Percentiles rank a stretch among this genome's conserved stretches.
Evolutionary conservation across 2,888 invertebrate species (phyloP).

Genomic region (Cacoxenus indagator): DNA sequence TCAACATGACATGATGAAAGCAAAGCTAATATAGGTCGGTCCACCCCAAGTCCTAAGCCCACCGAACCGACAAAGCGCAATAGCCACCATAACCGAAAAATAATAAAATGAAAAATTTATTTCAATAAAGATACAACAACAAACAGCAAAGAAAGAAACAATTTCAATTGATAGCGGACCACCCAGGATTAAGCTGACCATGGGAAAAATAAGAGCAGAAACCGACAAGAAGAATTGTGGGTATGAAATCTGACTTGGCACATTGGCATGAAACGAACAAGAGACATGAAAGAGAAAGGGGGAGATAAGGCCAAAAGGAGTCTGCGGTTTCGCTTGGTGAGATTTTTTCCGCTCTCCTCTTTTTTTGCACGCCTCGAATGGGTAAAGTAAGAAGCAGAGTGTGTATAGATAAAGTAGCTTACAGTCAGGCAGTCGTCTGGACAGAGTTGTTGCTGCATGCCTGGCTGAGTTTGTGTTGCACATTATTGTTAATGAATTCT

Average conservation of each 20-base stretch:
- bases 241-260: slow-evolving; percentile 10
- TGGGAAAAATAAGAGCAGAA: neutral
- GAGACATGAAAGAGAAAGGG: neutral
- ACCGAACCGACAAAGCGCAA: neutral
- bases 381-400: neutral
- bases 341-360: neutral
- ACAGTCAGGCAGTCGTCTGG: neutral
- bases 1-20: neutral
- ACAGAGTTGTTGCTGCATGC: neutral
- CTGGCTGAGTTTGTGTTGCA: neutral
- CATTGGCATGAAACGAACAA: neutral
- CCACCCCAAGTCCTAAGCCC: too few relatives aligned
- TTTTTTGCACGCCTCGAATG: neutral
- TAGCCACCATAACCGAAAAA: neutral
- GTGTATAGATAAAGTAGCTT: neutral
- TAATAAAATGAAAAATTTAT: neutral
- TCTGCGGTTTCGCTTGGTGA: neutral
- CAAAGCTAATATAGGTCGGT: too few relatives aligned
- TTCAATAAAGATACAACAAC: neutral
- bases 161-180: slow-evolving; percentile 5
- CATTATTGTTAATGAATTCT: slow-evolving; percentile 24
- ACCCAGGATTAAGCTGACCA: slow-evolving; percentile 22
- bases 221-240: neutral
- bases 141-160: neutral
- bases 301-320: neutral